phyloP scores from a whole-genome alignment of 2,113 vertebrate genomes.

The Mus spicilegus region DNA sequence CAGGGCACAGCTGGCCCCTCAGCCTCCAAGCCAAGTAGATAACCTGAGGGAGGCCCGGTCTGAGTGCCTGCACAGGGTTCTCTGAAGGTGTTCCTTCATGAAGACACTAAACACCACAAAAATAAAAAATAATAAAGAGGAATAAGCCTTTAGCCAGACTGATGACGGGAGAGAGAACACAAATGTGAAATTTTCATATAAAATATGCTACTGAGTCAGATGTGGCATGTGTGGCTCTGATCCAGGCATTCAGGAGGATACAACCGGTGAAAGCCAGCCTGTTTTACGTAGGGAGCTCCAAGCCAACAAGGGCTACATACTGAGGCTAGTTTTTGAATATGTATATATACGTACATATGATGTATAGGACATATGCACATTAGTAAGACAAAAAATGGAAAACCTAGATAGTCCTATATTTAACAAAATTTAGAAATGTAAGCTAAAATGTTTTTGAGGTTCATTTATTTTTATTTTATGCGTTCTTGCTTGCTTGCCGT shows the following conservation, averaged over 20 bases:
- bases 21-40: neutral
- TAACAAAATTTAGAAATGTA: neutral
- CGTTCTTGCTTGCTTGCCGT: neutral
- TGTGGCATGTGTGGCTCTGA: neutral
- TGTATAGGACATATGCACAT: neutral
- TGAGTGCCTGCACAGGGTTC: neutral
- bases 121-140: neutral
- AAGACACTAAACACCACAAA: neutral
- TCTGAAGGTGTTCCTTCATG: neutral
- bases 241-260: neutral
- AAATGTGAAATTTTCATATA: neutral
- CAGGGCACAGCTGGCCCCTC: neutral
- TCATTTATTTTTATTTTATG: neutral
- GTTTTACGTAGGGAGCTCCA: neutral
- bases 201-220: neutral
- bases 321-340: neutral
- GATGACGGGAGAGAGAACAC: neutral
- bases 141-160: neutral
- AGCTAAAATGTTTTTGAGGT: neutral
- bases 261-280: neutral
- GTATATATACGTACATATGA: neutral
- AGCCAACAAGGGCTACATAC: no score
- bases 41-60: accelerated
- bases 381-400: neutral
- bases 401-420: neutral